phyloP scores from a whole-genome alignment of 2,113 vertebrate species.

The Acrocephalus arundinaceus region DNA sequence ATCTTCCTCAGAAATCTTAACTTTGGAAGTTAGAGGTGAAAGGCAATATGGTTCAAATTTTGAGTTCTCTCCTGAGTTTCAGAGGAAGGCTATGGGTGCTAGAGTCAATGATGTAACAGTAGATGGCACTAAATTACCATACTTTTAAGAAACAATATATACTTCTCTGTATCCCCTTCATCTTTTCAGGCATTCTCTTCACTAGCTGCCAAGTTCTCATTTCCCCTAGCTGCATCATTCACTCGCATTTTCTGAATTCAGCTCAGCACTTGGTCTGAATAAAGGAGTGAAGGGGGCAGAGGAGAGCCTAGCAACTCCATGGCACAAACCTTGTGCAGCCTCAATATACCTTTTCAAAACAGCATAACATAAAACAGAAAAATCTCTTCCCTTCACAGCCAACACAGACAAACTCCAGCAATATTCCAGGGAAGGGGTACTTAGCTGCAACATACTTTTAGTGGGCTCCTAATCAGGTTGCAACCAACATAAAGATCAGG shows the following conservation, averaged over 20 bases:
- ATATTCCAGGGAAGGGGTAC: not conserved
- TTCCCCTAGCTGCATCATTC: not conserved
- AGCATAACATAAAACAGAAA: not conserved
- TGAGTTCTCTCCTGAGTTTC: not conserved
- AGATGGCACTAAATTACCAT: conserved; percentile 67
- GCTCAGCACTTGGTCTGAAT: not conserved
- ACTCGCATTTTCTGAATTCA: not conserved
- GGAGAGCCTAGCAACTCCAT: not conserved
- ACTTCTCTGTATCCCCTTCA: not conserved
- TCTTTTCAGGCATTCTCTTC: not conserved
- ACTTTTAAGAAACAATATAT: not conserved
- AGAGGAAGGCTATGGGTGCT: not conserved
- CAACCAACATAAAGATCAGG: not conserved
- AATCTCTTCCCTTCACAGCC: not conserved
- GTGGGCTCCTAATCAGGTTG: not conserved
- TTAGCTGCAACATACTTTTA: not conserved
- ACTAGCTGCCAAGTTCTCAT: not conserved
- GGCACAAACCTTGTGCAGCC: not conserved
- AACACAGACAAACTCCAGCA: not conserved
- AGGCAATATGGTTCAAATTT: not conserved
- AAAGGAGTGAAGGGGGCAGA: not conserved
- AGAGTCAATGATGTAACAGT: conserved; percentile 51
- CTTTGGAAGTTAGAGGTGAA: not conserved
- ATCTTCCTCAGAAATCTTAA: not conserved
- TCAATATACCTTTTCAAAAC: not conserved